These are phyloP conservation scores for Speoplatyrhinus poulsoni DNA, from an alignment of 2,113 vertebrate species.

Conservation along the genomic window DNA sequence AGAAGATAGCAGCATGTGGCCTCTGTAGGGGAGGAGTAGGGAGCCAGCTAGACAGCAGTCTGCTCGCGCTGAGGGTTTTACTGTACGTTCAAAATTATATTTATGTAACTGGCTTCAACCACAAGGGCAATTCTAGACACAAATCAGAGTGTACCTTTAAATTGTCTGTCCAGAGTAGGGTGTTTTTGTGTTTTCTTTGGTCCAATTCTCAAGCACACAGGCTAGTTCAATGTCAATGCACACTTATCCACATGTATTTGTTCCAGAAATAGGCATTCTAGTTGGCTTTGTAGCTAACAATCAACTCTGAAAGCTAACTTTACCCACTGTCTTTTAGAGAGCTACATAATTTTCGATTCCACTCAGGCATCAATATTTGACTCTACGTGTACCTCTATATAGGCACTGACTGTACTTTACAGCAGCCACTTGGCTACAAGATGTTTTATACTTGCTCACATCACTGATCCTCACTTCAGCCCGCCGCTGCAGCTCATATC, in stretches of 20 bases:
- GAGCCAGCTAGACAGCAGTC: conserved; percentile 15
- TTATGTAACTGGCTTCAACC: neutral
- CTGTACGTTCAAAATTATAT: neutral
- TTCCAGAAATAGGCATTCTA: conserved; percentile 15
- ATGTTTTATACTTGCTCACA: conserved; percentile 40
- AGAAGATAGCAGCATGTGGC: too few species aligned
- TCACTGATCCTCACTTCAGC: conserved; percentile 28
- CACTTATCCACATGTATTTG: neutral
- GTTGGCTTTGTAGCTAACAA: conserved; percentile 25
- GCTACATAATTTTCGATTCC: conserved; percentile 10
- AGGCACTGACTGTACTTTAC: conserved; percentile 28
- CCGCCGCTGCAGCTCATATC: conserved; percentile 43
- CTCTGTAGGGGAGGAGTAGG: neutral
- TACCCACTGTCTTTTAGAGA: conserved; percentile 32
- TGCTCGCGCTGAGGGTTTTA: conserved; percentile 8
- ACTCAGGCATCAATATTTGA: conserved; percentile 32
- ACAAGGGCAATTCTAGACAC: too few species aligned
- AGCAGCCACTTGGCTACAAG: conserved; percentile 29
- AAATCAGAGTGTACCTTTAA: neutral
- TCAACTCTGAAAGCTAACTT: conserved; percentile 31
- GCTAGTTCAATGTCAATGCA: conserved; percentile 19
- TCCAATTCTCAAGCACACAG: conserved; percentile 21
- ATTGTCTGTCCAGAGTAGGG: neutral
- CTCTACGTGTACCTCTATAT: conserved; percentile 22
- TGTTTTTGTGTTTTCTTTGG: conserved; percentile 23